These are phyloP conservation scores for Cyanistes caeruleus DNA, from an alignment of 2,113 vertebrate genomes.

Conservation along the genomic window DNA sequence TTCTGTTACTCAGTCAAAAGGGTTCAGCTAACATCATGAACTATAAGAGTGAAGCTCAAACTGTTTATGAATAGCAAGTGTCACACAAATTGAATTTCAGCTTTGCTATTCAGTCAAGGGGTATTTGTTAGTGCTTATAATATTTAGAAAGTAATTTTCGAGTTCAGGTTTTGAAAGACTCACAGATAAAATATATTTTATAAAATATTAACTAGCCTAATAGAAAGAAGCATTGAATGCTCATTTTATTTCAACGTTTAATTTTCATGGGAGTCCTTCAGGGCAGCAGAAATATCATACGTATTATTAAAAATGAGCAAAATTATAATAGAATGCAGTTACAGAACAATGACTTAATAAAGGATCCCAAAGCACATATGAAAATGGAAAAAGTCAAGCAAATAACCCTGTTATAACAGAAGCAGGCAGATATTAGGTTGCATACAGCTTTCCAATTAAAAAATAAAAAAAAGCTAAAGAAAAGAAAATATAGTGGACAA, in stretches of 20 bases:
- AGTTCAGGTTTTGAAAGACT: conserved; percentile 50
- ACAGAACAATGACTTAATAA: conserved; percentile 42
- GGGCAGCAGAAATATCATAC: conserved; percentile 34
- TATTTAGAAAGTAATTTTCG: conserved; percentile 54
- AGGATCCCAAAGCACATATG: not conserved
- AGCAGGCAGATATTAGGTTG: not conserved
- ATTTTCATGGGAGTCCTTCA: conserved; percentile 66
- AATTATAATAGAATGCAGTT: conserved; percentile 47
- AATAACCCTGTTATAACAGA: not conserved
- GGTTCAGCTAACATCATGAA: conserved; percentile 36
- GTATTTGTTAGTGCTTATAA: conserved; percentile 53
- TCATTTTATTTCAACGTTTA: conserved; percentile 65
- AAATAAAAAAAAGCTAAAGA: not conserved
- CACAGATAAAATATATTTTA: conserved; percentile 26
- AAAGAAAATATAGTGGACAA: not conserved
- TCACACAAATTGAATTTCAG: conserved; percentile 52
- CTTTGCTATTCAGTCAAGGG: conserved; percentile 58
- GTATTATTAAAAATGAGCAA: conserved; percentile 49
- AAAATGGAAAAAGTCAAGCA: not conserved
- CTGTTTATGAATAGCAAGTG: conserved; percentile 52
- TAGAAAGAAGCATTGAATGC: conserved; percentile 5
- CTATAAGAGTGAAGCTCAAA: not conserved
- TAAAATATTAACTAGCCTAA: conserved; percentile 45
- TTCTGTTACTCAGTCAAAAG: conserved; percentile 22
- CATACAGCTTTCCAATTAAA: not conserved